phyloP scores from a whole-genome alignment of 2,797 vertebrate species.

The Remorina albescens region DNA sequence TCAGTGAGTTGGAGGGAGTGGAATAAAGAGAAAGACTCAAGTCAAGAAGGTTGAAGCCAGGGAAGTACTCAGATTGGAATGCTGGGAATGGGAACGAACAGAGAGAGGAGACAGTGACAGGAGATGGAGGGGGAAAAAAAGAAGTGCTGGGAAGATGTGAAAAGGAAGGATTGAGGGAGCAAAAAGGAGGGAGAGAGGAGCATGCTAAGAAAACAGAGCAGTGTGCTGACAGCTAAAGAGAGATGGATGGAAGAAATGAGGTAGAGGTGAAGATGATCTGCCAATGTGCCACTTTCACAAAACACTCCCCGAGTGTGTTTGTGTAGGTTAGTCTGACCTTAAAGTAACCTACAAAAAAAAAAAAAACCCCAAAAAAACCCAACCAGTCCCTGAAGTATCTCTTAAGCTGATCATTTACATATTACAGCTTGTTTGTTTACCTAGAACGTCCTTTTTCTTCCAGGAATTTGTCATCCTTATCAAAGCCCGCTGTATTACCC shows the following conservation, averaged over 20 bases:
- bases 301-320: constrained; percentile 5
- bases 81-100: constrained; percentile 71
- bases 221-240: constrained; percentile 53
- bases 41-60: constrained; percentile 47
- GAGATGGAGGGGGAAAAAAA: constrained; percentile 64
- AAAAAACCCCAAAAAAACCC: too few species aligned
- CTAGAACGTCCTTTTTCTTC: neutral
- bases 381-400: neutral
- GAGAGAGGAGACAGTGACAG: constrained; percentile 70
- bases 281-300: neutral
- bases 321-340: neutral
- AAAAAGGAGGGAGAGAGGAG: constrained; percentile 34
- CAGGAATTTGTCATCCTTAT: neutral
- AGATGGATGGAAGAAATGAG: constrained; percentile 54
- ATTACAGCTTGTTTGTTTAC: neutral
- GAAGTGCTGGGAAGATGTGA: constrained; percentile 43
- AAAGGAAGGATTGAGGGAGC: constrained; percentile 49
- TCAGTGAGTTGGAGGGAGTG: constrained; percentile 52
- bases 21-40: constrained; percentile 59
- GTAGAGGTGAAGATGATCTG: constrained; percentile 34
- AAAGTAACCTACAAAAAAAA: neutral
- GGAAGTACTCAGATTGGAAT: constrained; percentile 65
- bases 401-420: neutral
- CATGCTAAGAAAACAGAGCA: constrained; percentile 47
- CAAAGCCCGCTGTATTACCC: neutral